Evolutionary conservation across 2,888 invertebrate species (phyloP).

Genomic region (Stenichneumon culpator): DNA sequence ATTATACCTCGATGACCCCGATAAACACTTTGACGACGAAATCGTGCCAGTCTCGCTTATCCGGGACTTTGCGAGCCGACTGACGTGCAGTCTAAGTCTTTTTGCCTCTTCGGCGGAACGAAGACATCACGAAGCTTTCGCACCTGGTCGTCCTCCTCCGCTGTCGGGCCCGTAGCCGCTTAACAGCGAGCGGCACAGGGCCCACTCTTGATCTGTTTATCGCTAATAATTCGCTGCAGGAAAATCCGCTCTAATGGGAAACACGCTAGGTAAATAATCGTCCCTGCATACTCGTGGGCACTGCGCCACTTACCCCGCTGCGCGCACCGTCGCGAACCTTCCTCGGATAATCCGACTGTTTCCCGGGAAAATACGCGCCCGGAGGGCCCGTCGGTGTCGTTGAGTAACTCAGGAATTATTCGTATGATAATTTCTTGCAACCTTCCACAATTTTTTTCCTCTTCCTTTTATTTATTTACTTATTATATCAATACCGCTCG

Average conservation of each 20-base stretch:
- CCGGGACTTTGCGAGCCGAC: conserved; percentile 57
- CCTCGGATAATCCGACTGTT: conserved; percentile 65
- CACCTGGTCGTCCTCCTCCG: conserved; percentile 66
- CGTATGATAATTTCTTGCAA: conserved; percentile 16
- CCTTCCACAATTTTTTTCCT: not conserved
- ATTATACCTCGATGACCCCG: conserved; percentile 33
- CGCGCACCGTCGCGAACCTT: conserved; percentile 32
- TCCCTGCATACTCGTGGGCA: conserved; percentile 22
- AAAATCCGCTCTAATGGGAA: conserved; percentile 71
- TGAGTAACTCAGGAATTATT: conserved; percentile 2
- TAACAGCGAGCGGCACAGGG: conserved; percentile 37
- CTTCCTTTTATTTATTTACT: not conserved
- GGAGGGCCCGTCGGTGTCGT: conserved; percentile 21
- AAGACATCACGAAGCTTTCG: conserved; percentile 40
- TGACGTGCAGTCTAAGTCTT: conserved; percentile 34
- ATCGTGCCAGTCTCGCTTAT: conserved; percentile 64
- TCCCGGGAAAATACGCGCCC: conserved; percentile 49
- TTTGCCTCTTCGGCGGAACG: conserved; percentile 1
- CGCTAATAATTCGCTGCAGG: conserved; percentile 72
- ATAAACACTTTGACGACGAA: conserved; percentile 7
- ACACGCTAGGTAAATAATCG: conserved; percentile 69
- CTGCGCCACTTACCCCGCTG: conserved; percentile 7
- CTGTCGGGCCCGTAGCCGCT: conserved; percentile 42
- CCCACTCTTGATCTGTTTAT: conserved; percentile 73
- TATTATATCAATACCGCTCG: not conserved